A percentile compares a stretch with the other conserved stretches of the same genome.
phyloP scores from a whole-genome alignment of 2,797 vertebrate genomes.

The Macroramphosus scolopax region DNA sequence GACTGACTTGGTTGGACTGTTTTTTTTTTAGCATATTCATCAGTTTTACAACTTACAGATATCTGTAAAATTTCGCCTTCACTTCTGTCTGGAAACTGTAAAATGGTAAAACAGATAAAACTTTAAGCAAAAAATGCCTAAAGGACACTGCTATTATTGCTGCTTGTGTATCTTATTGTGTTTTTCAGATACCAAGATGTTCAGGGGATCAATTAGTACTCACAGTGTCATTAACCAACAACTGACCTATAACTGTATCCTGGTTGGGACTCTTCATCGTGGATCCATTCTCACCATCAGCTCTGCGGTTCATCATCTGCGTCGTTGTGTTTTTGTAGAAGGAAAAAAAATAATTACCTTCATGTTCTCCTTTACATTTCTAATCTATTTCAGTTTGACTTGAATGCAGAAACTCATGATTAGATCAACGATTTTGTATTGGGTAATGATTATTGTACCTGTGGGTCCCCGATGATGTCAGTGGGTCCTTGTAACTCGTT shows the following conservation, averaged over 20 bases:
- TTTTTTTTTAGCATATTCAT: conserved; percentile 39
- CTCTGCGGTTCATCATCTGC: conserved; percentile 72
- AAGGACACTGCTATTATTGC: conserved; percentile 14
- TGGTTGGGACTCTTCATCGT: conserved; percentile 75
- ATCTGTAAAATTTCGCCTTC: conserved; percentile 68
- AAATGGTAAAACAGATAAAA: conserved; percentile 61
- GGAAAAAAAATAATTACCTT: too few species aligned
- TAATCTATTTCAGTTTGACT: too few species aligned
- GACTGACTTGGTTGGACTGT: conserved; percentile 39
- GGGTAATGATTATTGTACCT: conserved; percentile 77
- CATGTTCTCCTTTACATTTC: too few species aligned
- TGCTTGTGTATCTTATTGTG: not conserved
- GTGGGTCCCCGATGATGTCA: conserved; percentile 76
- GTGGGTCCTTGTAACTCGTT: conserved; percentile 80
- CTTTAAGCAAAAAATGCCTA: conserved; percentile 31
- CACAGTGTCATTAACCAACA: too few species aligned
- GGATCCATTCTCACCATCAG: conserved; percentile 81
- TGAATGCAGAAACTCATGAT: not conserved
- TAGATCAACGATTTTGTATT: not conserved
- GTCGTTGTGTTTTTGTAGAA: too few species aligned
- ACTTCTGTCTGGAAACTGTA: conserved; percentile 72
- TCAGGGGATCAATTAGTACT: not conserved
- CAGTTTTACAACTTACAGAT: conserved; percentile 62
- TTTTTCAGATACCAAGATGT: conserved; percentile 2
- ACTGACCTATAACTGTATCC: conserved; percentile 81